Evolutionary conservation across 2,888 invertebrate species (phyloP).

Genomic region (Azorinus chamasolen): DNA sequence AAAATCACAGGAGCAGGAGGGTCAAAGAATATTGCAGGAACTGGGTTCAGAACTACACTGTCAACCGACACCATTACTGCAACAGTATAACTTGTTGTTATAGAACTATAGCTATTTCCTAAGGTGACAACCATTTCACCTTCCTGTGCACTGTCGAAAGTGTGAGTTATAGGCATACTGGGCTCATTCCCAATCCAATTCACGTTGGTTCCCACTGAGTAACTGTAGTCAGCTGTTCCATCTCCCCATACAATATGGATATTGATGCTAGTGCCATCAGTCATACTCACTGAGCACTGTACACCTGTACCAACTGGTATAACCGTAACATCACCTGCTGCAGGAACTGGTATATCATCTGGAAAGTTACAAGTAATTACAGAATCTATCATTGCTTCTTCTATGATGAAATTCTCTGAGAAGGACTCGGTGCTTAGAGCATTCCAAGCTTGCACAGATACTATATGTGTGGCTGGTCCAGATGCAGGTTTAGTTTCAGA

Average conservation of each 20-base stretch:
- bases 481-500: neutral
- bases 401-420: conserved; percentile 59
- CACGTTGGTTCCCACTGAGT: neutral
- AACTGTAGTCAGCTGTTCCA: neutral
- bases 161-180: conserved; percentile 45
- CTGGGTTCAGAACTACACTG: neutral
- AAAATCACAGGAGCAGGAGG: conserved; percentile 64
- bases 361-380: conserved; percentile 23
- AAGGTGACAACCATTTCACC: conserved; percentile 61
- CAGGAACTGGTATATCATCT: conserved; percentile 4
- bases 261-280: conserved; percentile 28
- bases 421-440: conserved; percentile 14
- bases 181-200: too few relatives aligned
- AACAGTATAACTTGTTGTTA: conserved; percentile 33
- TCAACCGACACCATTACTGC: conserved; percentile 66
- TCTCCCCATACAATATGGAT: conserved; percentile 46
- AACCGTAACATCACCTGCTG: conserved; percentile 47
- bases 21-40: conserved; percentile 40
- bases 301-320: conserved; percentile 60
- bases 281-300: conserved; percentile 25
- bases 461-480: conserved; percentile 5
- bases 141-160: conserved; percentile 60
- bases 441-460: conserved; percentile 38
- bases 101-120: conserved; percentile 59
- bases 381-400: conserved; percentile 53